Percentiles rank a stretch among this genome's conserved stretches.
Evolutionary conservation across 2,797 vertebrate species (phyloP).

Genomic region (Xenops minutus): DNA sequence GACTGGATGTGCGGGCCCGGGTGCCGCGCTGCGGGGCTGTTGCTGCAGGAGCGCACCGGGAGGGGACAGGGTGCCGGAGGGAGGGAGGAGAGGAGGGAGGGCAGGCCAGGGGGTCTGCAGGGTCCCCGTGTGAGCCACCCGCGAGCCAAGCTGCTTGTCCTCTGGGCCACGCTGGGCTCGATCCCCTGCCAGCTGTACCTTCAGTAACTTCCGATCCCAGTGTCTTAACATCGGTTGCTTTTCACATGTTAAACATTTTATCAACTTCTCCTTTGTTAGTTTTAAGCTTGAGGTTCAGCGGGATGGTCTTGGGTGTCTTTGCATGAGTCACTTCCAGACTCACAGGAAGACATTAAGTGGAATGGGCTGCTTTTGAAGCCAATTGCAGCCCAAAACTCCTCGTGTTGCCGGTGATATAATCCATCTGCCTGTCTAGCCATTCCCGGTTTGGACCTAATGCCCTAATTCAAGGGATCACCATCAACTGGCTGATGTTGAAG

Average conservation of each 20-base stretch:
- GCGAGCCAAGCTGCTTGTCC: not conserved
- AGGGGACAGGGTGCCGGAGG: too few species aligned
- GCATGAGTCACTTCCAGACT: not conserved
- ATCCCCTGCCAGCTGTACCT: not conserved
- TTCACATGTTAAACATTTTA: conserved; percentile 5
- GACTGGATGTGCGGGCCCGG: too few species aligned
- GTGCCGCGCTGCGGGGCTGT: too few species aligned
- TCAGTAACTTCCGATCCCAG: not conserved
- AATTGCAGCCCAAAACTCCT: not conserved
- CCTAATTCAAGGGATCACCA: not conserved
- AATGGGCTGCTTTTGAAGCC: conserved; percentile 19
- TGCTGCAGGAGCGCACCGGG: too few species aligned
- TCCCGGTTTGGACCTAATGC: not conserved
- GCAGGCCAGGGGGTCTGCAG: not conserved
- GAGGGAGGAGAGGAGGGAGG: too few species aligned
- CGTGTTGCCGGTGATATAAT: not conserved
- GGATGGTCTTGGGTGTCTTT: not conserved
- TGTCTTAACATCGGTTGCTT: not conserved
- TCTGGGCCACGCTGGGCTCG: not conserved
- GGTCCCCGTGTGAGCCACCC: rapidly evolving
- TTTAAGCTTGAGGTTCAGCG: not conserved
- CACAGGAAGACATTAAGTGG: conserved; percentile 16
- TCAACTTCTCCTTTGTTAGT: not conserved
- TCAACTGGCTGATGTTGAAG: not conserved
- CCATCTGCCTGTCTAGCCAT: not conserved